Conservation (phyloP, 2,888 invertebrate genomes). For the Xylocampa areola region DNA sequence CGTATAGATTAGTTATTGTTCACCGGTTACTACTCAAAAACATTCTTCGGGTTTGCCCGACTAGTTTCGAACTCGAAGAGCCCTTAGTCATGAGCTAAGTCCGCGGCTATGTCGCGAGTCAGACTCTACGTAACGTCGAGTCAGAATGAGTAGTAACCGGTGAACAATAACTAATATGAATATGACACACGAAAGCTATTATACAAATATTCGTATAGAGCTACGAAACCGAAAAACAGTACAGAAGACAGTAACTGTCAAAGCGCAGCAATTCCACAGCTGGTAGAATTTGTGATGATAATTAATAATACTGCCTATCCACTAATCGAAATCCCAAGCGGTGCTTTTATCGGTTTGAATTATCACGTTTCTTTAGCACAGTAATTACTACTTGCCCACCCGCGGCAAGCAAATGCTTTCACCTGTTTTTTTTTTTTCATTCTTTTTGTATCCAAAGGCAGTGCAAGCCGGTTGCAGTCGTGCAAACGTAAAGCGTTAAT, state of each 20-base stretch:
- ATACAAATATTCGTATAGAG: too few species aligned
- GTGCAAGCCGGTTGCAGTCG: conserved; percentile 64
- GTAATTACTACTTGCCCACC: conserved; percentile 69
- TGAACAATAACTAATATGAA: too few species aligned
- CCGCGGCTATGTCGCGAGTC: too few species aligned
- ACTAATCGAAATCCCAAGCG: conserved; percentile 31
- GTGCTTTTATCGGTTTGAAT: conserved; percentile 52
- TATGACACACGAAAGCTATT: too few species aligned
- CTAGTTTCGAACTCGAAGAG: too few species aligned
- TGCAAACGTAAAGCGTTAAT: conserved; percentile 68
- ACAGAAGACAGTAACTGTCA: conserved; percentile 3
- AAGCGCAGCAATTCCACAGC: conserved; percentile 11
- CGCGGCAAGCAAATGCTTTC: conserved; percentile 64
- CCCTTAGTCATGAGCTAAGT: too few species aligned
- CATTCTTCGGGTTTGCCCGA: too few species aligned
- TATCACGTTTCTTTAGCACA: conserved; percentile 56
- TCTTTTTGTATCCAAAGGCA: conserved; percentile 60
- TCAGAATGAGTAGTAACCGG: too few species aligned
- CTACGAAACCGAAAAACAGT: too few species aligned
- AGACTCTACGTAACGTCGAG: too few species aligned
- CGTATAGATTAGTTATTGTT: too few species aligned
- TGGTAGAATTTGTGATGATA: conserved; percentile 15
- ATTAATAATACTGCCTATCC: conserved; percentile 26
- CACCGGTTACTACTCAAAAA: too few species aligned
- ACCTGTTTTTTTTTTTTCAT: conserved; percentile 53